These are phyloP conservation scores for Hetaerina titia DNA, from an alignment of 2,888 invertebrate species.

Conservation along the genomic window DNA sequence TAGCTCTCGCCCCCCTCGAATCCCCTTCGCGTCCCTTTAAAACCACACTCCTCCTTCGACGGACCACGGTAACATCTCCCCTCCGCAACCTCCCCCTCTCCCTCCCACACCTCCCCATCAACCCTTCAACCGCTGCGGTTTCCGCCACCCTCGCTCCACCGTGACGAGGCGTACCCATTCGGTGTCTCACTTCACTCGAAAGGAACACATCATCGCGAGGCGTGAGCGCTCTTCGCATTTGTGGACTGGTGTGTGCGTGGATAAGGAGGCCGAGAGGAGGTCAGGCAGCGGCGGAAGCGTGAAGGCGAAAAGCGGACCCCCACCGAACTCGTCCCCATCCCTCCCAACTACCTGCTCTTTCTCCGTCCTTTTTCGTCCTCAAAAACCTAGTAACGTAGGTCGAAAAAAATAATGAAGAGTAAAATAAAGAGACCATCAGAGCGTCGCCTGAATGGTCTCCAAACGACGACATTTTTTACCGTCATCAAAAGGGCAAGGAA, in stretches of 20 bases:
- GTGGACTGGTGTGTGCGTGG: not conserved
- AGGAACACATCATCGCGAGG: not conserved
- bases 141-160: not conserved
- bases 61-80: not conserved
- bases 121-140: not conserved
- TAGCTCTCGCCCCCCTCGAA: not conserved
- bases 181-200: not conserved
- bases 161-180: not conserved
- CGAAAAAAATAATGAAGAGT: not conserved
- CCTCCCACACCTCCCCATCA: not conserved
- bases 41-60: not conserved
- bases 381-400: not conserved
- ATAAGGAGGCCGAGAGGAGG: not conserved
- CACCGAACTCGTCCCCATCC: not conserved
- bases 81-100: not conserved
- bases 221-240: not conserved
- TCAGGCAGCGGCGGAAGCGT: not conserved
- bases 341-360: not conserved
- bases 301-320: not conserved
- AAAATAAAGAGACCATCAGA: not conserved
- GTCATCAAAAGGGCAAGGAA: not conserved
- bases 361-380: not conserved
- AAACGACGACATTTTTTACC: not conserved
- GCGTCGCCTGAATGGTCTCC: not conserved
- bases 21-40: not conserved